phyloP scores from a whole-genome alignment of 2,797 vertebrate species.

The Catostomus latipinnis region DNA sequence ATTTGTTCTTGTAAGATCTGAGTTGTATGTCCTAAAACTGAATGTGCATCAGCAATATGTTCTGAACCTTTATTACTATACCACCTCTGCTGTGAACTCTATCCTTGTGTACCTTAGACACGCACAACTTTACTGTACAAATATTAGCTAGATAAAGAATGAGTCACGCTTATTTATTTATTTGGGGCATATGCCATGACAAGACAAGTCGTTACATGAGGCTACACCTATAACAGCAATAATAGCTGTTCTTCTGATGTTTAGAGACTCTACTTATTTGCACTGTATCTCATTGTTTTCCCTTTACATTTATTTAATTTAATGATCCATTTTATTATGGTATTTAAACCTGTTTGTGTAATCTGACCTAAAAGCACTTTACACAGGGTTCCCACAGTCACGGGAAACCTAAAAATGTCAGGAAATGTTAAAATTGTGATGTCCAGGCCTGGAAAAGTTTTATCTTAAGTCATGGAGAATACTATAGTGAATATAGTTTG shows the following conservation, averaged over 20 bases:
- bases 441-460: too few species aligned
- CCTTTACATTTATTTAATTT: neutral
- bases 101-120: neutral
- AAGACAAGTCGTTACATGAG: neutral
- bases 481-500: too few species aligned
- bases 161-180: slow-evolving; percentile 20
- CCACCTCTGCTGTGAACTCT: slow-evolving; percentile 16
- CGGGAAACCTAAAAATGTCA: too few species aligned
- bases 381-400: neutral
- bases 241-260: neutral
- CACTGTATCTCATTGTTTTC: neutral
- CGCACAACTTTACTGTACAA: slow-evolving; percentile 12
- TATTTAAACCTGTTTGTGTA: slow-evolving; percentile 30
- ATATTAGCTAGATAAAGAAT: slow-evolving; percentile 20
- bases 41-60: slow-evolving; percentile 12
- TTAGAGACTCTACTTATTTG: neutral
- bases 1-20: neutral
- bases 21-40: neutral
- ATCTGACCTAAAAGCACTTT: slow-evolving; percentile 31
- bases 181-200: neutral
- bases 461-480: too few species aligned
- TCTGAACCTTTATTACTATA: neutral
- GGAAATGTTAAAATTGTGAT: too few species aligned
- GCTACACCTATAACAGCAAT: neutral
- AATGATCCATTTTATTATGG: neutral